phyloP scores from a whole-genome alignment of 2,113 vertebrate species.

The Coturnix japonica region DNA sequence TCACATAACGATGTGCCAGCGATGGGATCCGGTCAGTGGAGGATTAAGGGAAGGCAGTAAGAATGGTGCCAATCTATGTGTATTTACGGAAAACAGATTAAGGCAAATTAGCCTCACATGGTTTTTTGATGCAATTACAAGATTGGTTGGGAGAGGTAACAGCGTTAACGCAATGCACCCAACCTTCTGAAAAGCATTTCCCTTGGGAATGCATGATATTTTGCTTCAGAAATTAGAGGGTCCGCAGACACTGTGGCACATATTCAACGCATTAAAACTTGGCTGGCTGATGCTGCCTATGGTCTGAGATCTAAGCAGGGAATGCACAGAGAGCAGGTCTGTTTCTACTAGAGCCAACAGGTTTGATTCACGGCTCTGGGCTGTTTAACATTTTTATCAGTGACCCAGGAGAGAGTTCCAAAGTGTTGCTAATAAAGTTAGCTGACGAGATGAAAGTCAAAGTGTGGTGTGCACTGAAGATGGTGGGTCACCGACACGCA shows the following conservation, averaged over 20 bases:
- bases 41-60: not conserved
- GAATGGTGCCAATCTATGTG: not conserved
- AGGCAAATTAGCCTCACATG: not conserved
- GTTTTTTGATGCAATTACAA: not conserved
- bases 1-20: not conserved
- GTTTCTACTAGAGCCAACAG: conserved; percentile 52
- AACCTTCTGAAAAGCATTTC: not conserved
- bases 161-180: not conserved
- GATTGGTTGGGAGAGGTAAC: not conserved
- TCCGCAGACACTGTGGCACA: not conserved
- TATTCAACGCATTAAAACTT: conserved; percentile 48
- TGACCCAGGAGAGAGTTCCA: conserved; percentile 28
- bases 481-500: not conserved
- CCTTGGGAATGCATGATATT: not conserved
- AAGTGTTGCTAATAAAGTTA: not conserved
- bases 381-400: conserved; percentile 45
- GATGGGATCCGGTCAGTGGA: not conserved
- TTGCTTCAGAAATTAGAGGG: not conserved
- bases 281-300: not conserved
- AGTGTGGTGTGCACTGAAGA: not conserved
- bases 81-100: not conserved
- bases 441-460: conserved; percentile 37
- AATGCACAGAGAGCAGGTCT: not conserved
- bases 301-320: not conserved
- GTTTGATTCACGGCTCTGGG: conserved; percentile 12